Percentiles rank a stretch among this genome's conserved stretches.
Evolutionary conservation across 2,888 invertebrate species (phyloP).

Genomic region (Lamellibrachia satsuma): DNA sequence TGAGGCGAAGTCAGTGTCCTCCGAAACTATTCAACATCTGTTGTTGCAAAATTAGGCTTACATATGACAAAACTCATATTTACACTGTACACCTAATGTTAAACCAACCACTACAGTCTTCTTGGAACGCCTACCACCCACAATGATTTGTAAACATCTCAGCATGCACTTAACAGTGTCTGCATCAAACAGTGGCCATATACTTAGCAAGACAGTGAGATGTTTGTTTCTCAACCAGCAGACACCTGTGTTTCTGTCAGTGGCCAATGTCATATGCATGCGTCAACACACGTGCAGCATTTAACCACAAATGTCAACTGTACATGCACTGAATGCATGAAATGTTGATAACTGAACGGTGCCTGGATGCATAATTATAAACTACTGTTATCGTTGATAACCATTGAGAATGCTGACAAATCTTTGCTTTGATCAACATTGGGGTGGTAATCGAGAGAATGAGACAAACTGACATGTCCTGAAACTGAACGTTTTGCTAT

Average conservation of each 20-base stretch:
- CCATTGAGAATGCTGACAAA: background rate
- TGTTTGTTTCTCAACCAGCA: background rate
- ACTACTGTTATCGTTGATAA: background rate
- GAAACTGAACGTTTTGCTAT: background rate
- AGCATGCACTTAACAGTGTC: background rate
- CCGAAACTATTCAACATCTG: background rate
- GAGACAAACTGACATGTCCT: background rate
- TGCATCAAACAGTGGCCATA: background rate
- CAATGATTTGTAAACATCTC: background rate
- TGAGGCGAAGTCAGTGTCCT: background rate
- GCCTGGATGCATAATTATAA: background rate
- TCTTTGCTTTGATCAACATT: background rate
- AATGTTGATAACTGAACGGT: background rate
- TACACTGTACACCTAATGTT: background rate
- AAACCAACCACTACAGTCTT: background rate
- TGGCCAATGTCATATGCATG: background rate
- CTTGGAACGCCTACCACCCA: background rate
- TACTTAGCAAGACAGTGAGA: background rate
- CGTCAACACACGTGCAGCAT: background rate
- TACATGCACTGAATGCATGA: background rate
- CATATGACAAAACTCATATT: background rate
- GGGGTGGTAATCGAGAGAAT: background rate
- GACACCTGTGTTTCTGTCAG: background rate
- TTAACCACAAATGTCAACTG: slow-evolving; percentile 6
- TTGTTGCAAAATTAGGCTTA: background rate